Evolutionary conservation across 2,888 invertebrate genomes (phyloP), one percentile per base, ranked within the genome.

Genomic region (Drosophila imparisetae): DNA sequence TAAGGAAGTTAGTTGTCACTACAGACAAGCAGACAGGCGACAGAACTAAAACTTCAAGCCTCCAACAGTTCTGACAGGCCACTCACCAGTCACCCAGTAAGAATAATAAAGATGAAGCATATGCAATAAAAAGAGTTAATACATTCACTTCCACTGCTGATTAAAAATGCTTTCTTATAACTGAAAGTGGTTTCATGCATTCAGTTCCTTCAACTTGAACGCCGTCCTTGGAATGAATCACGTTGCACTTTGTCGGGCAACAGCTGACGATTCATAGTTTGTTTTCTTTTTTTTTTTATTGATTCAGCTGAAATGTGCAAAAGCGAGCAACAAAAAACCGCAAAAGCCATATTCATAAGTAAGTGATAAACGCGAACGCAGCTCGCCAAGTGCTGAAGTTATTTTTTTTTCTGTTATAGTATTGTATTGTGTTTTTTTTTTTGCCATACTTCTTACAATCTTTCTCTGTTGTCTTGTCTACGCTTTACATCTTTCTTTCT

Each of bases 401-500:
- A 48, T 58, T 57, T 32, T 11, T 30, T 36, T 36, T 40, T 32
- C 15, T 55, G 13, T 59, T 65, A 55, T 45, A 24, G 15, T 45
- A 36, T 57, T 53, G 27, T 58, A n/a, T 40, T 45, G 27, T 62
- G 10, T 49, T 36, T 24, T 42, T 55, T 49, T 62, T 55, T 53
- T 52, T 62, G 29, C 24, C 24, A 36, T 61, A n/a, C 55, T 57
- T 59, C 54, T 54, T 50, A 59, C 69, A 66, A 71, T 69, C 55
- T 74, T 68, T 78, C 66, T 75, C 72, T 82, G 79, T 75, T 71
- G 61, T 65, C 64, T 77, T 72, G 61, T 70, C 65, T 76, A 65
- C 66, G 72, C 66, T 80, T 76, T 79, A 40, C 49, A 69, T 85
- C 74, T 83, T 81, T 83, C 75, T 71, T 79, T 85, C 75, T 71